These are phyloP conservation scores for Polylopha cassiicola DNA, from an alignment of 2,888 invertebrate species.

Conservation along the genomic window DNA sequence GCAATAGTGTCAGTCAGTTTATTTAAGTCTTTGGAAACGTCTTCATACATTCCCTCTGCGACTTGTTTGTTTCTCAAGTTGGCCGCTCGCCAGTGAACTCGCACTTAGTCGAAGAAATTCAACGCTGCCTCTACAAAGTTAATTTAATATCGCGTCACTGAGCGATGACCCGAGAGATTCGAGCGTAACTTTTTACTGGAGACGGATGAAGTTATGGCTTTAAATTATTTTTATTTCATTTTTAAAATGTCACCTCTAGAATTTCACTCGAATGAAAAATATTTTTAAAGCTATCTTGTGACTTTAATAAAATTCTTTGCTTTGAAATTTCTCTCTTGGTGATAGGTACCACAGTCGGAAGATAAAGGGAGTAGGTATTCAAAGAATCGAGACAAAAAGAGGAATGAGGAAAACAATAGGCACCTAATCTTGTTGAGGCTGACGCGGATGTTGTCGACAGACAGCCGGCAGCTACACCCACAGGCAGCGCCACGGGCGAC, in stretches of 20 bases:
- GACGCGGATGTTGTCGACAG: no score
- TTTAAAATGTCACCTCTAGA: no score
- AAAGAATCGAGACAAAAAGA: neutral
- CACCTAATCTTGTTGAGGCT: no score
- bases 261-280: no score
- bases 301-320: no score
- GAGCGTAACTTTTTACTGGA: conserved; percentile 5
- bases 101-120: conserved; percentile 21
- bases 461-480: neutral
- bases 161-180: conserved; percentile 21
- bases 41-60: neutral
- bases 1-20: neutral
- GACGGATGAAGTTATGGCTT: no score
- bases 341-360: no score
- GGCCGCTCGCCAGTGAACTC: conserved; percentile 24
- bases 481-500: neutral
- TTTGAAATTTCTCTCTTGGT: no score
- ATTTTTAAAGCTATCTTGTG: no score
- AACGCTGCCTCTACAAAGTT: conserved; percentile 24
- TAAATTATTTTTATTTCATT: no score
- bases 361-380: no score
- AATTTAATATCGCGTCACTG: conserved; percentile 28
- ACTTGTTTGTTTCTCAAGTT: conserved; percentile 21
- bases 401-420: neutral
- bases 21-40: neutral